Conservation (phyloP, 1,140 invertebrate genomes). For the Mylabris phalerata region DNA sequence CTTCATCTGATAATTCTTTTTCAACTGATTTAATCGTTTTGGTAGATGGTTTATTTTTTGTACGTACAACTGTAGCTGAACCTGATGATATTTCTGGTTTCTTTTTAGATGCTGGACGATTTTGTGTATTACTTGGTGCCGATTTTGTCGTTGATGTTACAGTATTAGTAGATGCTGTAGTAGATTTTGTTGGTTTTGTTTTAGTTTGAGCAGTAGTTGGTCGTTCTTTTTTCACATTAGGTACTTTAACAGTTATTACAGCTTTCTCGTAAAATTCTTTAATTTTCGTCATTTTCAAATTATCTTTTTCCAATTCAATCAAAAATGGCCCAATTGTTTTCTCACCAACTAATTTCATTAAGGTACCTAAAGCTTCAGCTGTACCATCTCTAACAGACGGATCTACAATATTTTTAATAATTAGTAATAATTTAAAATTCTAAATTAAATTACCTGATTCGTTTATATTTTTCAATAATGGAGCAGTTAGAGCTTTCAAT, state of each 20-base stretch:
- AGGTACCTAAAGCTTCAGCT: conserved; percentile 87
- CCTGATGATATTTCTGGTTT: conserved; percentile 39
- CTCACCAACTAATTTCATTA: conserved; percentile 90
- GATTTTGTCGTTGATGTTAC: conserved; percentile 14
- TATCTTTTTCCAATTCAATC: conserved; percentile 80
- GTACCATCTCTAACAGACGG: conserved; percentile 76
- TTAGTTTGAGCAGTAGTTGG: conserved; percentile 48
- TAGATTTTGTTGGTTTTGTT: conserved; percentile 34
- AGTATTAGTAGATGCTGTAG: conserved; percentile 40
- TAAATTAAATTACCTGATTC: conserved; percentile 57
- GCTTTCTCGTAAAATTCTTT: conserved; percentile 92
- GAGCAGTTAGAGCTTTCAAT: conserved; percentile 75
- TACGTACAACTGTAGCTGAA: conserved; percentile 37
- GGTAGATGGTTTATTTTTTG: conserved; percentile 32
- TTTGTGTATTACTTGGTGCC: not conserved
- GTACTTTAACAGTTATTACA: conserved; percentile 69
- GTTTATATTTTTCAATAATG: conserved; percentile 78
- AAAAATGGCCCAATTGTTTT: conserved; percentile 82
- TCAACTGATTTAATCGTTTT: conserved; percentile 43
- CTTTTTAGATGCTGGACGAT: conserved; percentile 20
- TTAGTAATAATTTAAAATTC: conserved; percentile 4
- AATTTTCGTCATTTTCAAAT: conserved; percentile 91
- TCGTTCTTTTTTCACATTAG: conserved; percentile 54
- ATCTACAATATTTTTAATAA: conserved; percentile 51
- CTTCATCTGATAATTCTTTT: conserved; percentile 56